Evolutionary conservation across 2,888 invertebrate genomes (phyloP), one percentile per base, ranked within the genome.

Genomic region (Epinotia nisella): DNA sequence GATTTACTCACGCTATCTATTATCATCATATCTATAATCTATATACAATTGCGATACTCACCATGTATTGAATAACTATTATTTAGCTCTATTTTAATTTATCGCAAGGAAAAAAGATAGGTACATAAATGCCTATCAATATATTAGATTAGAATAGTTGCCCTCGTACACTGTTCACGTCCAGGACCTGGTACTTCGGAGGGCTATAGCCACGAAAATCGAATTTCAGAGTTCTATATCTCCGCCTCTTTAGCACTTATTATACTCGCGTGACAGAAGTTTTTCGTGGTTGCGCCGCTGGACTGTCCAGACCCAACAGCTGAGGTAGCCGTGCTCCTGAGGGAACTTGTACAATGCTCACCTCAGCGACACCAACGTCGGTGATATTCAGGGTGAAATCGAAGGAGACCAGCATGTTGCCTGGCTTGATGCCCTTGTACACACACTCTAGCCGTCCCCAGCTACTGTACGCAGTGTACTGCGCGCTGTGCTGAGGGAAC

Each of bases 361-460:
- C 98, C 96, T 99, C 99, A 65, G 99, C 99, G 29, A 99, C 99
- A 76, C 99, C 99, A 89, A 99, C 97, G 93, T 99, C 99, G 13
- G 98, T 98, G 81, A 99, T 99, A 93, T 99, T 99, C 75, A 99
- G 94, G 64, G 96, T 97, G 80, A 98, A 97, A 85, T 98, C 97
- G 21, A 97, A 94, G 1, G 98, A 97, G 19, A 99, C 94, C 58
- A 99, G 94, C 72, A 99, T 94, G 93, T 99, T 99, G 70, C 99
- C 99, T 1, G 99, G 99, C 89, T 99, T 99, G 76, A 99, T 99
- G 89, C 99, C 99, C 90, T 99, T 99, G 90, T 99, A 99, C 70
- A 99, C 96, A 99, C 97, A 61, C 99, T 97, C 91, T 97, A 97
- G 75, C 98, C 97, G 85, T 24, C 24, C 24, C 24, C 24, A 24